These are phyloP conservation scores for Rhagoletis zephyria DNA, from an alignment of 1,140 invertebrate species.

Conservation along the genomic window DNA sequence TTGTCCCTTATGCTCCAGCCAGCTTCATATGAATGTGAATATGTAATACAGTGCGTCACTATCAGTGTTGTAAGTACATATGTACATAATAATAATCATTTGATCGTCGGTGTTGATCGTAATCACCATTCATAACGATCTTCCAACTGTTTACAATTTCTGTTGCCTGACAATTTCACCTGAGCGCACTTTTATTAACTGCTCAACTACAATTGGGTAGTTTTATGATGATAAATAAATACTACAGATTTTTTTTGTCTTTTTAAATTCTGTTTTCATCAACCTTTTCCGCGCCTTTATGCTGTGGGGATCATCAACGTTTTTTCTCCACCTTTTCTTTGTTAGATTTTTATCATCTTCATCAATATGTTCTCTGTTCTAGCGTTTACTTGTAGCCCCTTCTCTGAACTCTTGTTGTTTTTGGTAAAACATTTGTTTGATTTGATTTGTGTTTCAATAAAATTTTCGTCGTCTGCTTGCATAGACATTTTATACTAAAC, in stretches of 20 bases:
- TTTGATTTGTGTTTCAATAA: conserved; percentile 9
- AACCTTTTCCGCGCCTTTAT: neutral
- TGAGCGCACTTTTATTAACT: conserved; percentile 17
- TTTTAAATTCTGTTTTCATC: neutral
- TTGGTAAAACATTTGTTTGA: neutral
- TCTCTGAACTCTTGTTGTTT: neutral
- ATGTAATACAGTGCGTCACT: neutral
- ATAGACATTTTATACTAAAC: neutral
- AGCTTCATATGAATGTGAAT: neutral
- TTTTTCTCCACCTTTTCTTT: neutral
- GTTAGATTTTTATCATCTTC: conserved; percentile 14
- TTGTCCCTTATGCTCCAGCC: neutral
- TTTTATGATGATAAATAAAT: neutral
- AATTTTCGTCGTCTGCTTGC: neutral
- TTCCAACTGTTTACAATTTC: conserved; percentile 39
- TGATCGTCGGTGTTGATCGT: conserved; percentile 50
- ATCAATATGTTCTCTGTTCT: conserved; percentile 12
- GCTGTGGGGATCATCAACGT: neutral
- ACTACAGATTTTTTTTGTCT: neutral
- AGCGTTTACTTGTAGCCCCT: neutral
- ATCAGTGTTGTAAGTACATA: neutral
- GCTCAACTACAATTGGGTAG: conserved; percentile 14
- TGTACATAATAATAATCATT: neutral
- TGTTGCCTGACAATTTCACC: conserved; percentile 31
- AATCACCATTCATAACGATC: conserved; percentile 14